Evolutionary conservation across 1,140 invertebrate species (phyloP), one percentile per base, ranked within the genome.

Genomic region (Mylabris phalerata): DNA sequence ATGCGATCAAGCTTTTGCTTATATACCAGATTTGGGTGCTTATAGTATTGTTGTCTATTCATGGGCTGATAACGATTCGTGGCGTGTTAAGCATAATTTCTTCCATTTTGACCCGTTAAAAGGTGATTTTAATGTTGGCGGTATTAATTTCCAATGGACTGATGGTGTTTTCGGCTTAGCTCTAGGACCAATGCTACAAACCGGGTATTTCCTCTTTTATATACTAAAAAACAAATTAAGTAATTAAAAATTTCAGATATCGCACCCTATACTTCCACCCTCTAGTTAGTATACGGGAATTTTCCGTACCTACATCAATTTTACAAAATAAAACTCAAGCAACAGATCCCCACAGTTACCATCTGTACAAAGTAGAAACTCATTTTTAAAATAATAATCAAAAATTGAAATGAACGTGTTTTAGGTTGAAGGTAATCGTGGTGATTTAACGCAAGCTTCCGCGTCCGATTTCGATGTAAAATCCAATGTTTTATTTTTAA

Each of bases 101-200:
- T 90, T 92, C 80, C 79, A 88, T 72, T 88, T 90, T 50, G 88
- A 92, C 70, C 88, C 88, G 0, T 69, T 90, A 7, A 76, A 84
- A 58, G 87, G 86, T 6, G 80, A 86, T 52, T 87, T 82, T 66
- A 85, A 83, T 63, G 79, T 89, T 5, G 84, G 79, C 19, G 86
- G 86, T 4, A 78, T 86, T 3, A 81, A 84, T 62, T 89, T 89
- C 79, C 86, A 89, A 68, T 89, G 87, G 86, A 86, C 83, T 0
- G 87, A 89, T 70, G 87, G 87, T 7, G 75, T 89, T 0, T 88
- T 89, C 57, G 83, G 84, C 27, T 57, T 89, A 57, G 84, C 86
- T 3, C 68, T 89, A 13, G 64, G 67, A 43, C 63, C 62, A 11
- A 62, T 48, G 67, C 32, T 5, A 32, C 32, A 32, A 32, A 32